A percentile compares a stretch with the other conserved stretches of the same genome.
These are phyloP conservation scores for Saccopteryx leptura DNA, from an alignment of 2,113 vertebrate genomes.

Conservation along the genomic window DNA sequence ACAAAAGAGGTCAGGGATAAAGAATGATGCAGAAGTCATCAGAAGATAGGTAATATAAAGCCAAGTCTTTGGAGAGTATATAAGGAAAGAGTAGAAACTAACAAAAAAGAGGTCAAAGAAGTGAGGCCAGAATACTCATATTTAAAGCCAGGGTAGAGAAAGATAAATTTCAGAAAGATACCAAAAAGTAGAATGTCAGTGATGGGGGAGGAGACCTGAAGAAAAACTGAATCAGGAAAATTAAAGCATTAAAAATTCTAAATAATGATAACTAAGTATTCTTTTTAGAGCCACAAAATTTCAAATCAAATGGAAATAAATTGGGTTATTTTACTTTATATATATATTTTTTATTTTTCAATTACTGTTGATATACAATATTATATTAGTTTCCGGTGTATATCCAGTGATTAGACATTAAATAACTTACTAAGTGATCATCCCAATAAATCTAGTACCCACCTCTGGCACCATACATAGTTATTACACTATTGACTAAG, in stretches of 20 bases:
- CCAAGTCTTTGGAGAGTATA: background rate
- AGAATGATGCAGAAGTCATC: background rate
- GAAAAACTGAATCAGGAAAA: background rate
- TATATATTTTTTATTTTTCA: background rate
- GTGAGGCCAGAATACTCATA: background rate
- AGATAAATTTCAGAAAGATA: background rate
- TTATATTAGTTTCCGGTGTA: background rate
- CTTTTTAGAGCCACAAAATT: background rate
- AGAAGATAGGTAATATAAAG: background rate
- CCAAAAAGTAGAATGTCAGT: background rate
- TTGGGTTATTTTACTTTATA: background rate
- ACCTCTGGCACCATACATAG: background rate
- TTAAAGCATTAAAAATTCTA: conserved; percentile 23
- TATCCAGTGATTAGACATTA: background rate
- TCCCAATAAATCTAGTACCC: background rate
- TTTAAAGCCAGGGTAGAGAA: background rate
- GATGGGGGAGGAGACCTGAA: background rate
- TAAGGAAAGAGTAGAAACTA: background rate
- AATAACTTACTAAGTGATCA: background rate
- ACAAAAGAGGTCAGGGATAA: background rate
- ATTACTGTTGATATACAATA: background rate
- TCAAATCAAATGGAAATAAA: background rate
- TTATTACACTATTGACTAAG: background rate
- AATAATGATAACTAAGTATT: background rate
- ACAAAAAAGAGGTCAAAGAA: background rate